Conservation (phyloP, 2,797 vertebrate genomes). For the Platalea minor region DNA sequence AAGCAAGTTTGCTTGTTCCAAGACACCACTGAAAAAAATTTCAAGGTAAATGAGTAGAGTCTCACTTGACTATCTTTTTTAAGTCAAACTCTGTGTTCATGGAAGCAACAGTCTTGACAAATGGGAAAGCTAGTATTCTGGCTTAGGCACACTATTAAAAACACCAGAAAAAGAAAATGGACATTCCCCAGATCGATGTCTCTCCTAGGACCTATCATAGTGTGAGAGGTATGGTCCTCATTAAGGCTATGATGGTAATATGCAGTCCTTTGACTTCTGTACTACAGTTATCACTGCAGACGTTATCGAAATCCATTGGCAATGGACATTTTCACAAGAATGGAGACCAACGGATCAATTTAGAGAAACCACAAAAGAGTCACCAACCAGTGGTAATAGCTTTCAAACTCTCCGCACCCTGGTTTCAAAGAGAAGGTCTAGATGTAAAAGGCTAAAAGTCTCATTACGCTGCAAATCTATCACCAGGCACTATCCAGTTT, state of each 20-base stretch:
- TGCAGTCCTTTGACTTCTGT: background rate
- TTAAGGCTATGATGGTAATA: background rate
- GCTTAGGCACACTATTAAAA: background rate
- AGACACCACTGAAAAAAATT: background rate
- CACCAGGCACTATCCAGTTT: background rate
- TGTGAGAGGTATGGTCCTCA: background rate
- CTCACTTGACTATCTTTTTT: background rate
- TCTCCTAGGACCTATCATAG: background rate
- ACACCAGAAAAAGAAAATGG: background rate
- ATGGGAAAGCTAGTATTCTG: background rate
- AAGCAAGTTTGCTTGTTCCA: background rate
- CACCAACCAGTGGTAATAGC: background rate
- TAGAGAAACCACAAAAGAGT: slow-evolving; percentile 14
- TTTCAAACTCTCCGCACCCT: background rate
- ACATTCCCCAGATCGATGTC: background rate
- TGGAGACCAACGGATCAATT: background rate
- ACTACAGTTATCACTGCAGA: background rate
- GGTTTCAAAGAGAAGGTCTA: background rate
- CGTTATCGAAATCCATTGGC: background rate
- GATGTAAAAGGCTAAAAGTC: background rate
- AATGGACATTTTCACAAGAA: background rate
- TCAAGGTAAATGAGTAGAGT: background rate
- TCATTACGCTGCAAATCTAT: background rate
- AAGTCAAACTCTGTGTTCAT: background rate
- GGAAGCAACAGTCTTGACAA: background rate